phyloP scores from a whole-genome alignment of 2,797 vertebrate genomes.

The Pelodytes ibericus region DNA sequence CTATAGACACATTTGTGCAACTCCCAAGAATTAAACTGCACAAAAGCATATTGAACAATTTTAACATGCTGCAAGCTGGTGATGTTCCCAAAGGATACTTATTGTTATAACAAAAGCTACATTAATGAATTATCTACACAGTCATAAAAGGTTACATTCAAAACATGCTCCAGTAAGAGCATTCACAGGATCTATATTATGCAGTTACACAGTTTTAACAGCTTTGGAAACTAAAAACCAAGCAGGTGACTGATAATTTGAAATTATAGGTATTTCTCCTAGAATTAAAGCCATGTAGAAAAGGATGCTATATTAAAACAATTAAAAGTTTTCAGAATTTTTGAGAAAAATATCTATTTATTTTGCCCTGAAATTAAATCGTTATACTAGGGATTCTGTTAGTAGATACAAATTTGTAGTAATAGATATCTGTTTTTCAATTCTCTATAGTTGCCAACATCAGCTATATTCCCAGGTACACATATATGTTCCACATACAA shows the following conservation, averaged over 20 bases:
- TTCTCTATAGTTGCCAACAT: too few species aligned
- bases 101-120: constrained; percentile 22
- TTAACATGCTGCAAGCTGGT: constrained; percentile 13
- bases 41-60: constrained; percentile 18
- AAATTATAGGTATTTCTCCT: neutral
- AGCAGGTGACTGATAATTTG: neutral
- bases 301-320: neutral
- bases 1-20: constrained; percentile 28
- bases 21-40: constrained; percentile 28
- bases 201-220: constrained; percentile 10
- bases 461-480: too few species aligned
- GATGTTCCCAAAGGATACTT: constrained; percentile 34
- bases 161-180: constrained; percentile 21
- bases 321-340: too few species aligned
- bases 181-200: constrained; percentile 7
- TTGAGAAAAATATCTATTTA: too few species aligned
- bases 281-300: neutral
- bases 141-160: constrained; percentile 34
- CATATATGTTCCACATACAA: too few species aligned
- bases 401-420: too few species aligned
- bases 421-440: too few species aligned
- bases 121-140: constrained; percentile 37
- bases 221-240: neutral
- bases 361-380: too few species aligned
- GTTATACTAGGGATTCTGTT: too few species aligned